Base-by-base conservation (phyloP, 2,888 invertebrate genomes). In the Drosophila paramelanica region DNA sequence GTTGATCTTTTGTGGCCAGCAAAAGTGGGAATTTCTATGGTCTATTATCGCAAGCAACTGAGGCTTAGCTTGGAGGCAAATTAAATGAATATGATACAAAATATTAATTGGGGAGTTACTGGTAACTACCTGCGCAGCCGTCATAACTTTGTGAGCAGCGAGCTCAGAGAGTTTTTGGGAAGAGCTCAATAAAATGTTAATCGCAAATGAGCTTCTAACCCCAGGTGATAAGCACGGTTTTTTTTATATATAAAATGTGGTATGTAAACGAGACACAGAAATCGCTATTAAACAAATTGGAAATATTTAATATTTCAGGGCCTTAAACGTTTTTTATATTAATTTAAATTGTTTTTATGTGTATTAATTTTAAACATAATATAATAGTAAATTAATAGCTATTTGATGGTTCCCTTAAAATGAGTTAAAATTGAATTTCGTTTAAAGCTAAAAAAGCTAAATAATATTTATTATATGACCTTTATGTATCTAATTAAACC, bases 1-100 rank as follows among this genome's bases (percentile, higher is more conserved):
- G 7, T 45, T 45, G 20, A 8, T 52, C 45, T 57, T 39, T 46
- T 46, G 49, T 46, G 42, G 36, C 36, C 25, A 36, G 39, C 23
- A 50, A 67, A 65, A 43, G 47, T 79, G 79, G 80, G 69, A 65
- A 75, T 78, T 73, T 70, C 67, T 74, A 52, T 62, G 77, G 42
- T 27, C 38, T 50, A 8, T 55, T 46, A 59, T 61, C 47, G 49
- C 39, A 17, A 14, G 25, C 41, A 36, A 49, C 14, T 31, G 41
- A 13, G 31, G 10, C 13, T 11, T 39, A 52, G 38, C 42, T 38
- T 42, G 27, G 58, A 33, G 25, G 25, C 47, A 51, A 46, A 68
- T 64, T 56, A 62, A 73, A 73, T 59, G 57, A 47, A 62, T 52
- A 52, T 57, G 56, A 14, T 70, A 53, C 50, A 46, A 46, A 25